Conservation (phyloP, 2,113 vertebrate species). For the Aix galericulata region DNA sequence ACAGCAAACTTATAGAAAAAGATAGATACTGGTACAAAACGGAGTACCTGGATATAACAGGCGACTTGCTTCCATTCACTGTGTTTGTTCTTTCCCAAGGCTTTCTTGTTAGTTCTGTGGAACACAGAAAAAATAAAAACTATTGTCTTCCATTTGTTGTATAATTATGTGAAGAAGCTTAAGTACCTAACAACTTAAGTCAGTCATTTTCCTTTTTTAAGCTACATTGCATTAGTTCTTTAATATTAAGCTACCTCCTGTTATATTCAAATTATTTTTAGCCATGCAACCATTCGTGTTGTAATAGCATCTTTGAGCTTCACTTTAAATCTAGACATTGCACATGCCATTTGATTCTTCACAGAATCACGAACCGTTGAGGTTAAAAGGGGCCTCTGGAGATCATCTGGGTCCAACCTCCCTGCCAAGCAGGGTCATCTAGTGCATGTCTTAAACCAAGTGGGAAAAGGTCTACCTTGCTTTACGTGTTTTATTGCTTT, state of each 20-base stretch:
- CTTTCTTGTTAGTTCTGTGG: conserved; percentile 94
- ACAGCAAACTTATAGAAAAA: neutral
- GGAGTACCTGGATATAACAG: conserved; percentile 94
- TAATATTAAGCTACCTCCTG: neutral
- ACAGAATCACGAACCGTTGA: neutral
- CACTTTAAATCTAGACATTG: neutral
- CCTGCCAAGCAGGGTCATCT: neutral
- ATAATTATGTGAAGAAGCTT: neutral
- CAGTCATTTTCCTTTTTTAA: neutral
- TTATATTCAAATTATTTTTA: neutral
- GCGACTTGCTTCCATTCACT: conserved; percentile 98
- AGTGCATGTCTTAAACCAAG: neutral
- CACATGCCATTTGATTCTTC: neutral
- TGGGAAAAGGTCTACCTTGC: neutral
- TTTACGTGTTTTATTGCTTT: neutral
- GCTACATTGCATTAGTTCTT: neutral
- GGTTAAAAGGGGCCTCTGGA: neutral
- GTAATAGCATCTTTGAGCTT: neutral
- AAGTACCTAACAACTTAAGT: neutral
- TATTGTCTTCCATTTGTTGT: neutral
- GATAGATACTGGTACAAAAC: neutral
- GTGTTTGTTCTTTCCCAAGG: conserved; percentile 97
- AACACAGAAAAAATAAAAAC: neutral
- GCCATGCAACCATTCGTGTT: neutral
- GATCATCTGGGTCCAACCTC: neutral